Conservation (phyloP, 2,797 vertebrate species). For the Jordanella pulchra region DNA sequence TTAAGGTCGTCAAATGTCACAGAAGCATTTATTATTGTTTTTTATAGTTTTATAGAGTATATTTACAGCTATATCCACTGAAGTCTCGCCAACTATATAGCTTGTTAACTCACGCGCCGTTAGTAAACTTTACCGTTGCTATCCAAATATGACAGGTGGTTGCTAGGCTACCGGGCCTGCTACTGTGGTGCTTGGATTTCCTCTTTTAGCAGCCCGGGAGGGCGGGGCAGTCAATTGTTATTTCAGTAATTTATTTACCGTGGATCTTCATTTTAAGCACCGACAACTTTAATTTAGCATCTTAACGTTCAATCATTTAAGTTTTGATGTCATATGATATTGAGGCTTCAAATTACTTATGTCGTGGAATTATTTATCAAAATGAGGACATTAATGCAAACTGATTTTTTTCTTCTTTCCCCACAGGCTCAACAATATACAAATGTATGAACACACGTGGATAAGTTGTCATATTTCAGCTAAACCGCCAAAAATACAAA, state of each 20-base stretch:
- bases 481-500: neutral
- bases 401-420: neutral
- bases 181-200: neutral
- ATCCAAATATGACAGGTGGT: slow-evolving; percentile 24
- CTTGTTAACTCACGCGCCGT: slow-evolving; percentile 26
- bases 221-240: neutral
- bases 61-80: rapidly evolving
- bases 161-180: slow-evolving; percentile 21
- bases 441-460: neutral
- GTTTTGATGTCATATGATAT: neutral
- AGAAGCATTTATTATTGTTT: too few relatives aligned
- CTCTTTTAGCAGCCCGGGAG: neutral
- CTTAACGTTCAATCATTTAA: neutral
- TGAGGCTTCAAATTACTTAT: neutral
- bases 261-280: neutral
- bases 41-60: too few relatives aligned
- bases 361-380: neutral
- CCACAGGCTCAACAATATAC: neutral
- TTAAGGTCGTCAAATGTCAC: neutral
- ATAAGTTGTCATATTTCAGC: neutral
- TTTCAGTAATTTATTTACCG: too few relatives aligned
- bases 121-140: slow-evolving; percentile 22
- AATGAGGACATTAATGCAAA: neutral
- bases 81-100: rapidly evolving
- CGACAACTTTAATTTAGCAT: neutral